Conservation (phyloP, 2,113 vertebrate species). For the Eulemur macaco region DNA sequence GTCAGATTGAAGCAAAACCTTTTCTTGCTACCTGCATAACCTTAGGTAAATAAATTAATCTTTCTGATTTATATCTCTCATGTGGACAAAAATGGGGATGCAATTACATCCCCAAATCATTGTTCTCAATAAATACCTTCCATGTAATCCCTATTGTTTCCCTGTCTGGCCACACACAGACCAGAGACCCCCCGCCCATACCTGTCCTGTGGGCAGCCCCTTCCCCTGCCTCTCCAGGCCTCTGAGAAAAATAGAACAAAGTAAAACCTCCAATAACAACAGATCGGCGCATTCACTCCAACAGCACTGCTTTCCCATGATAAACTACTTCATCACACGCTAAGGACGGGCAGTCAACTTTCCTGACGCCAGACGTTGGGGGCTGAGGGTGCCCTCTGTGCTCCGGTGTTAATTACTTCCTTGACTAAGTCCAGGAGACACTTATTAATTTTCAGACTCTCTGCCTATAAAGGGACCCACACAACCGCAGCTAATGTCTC, state of each 20-base stretch:
- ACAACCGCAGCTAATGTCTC: conserved; percentile 19
- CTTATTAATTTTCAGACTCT: conserved; percentile 85
- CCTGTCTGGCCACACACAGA: neutral
- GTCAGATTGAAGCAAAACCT: neutral
- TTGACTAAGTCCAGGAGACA: conserved; percentile 82
- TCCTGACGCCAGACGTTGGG: conserved; percentile 63
- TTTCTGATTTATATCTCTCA: neutral
- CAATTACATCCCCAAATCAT: neutral
- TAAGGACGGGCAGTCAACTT: conserved; percentile 76
- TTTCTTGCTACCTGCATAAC: neutral
- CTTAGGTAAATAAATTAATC: neutral
- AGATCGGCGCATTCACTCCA: conserved; percentile 64
- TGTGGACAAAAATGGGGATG: neutral
- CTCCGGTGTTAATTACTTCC: conserved; percentile 84
- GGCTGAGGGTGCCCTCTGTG: conserved; percentile 73
- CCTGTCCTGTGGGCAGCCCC: neutral
- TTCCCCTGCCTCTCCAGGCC: neutral
- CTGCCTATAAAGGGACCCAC: conserved; percentile 73
- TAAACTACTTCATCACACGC: conserved; percentile 80
- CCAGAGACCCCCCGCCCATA: neutral
- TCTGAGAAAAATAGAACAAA: conserved; percentile 10
- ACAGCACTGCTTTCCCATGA: conserved; percentile 69
- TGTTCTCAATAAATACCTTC: neutral
- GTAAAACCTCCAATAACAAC: conserved; percentile 63
- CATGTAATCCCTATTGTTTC: neutral